Percentiles rank a stretch among this genome's conserved stretches.
phyloP scores from a whole-genome alignment of 2,797 vertebrate genomes.

The Epinephelus coioides region DNA sequence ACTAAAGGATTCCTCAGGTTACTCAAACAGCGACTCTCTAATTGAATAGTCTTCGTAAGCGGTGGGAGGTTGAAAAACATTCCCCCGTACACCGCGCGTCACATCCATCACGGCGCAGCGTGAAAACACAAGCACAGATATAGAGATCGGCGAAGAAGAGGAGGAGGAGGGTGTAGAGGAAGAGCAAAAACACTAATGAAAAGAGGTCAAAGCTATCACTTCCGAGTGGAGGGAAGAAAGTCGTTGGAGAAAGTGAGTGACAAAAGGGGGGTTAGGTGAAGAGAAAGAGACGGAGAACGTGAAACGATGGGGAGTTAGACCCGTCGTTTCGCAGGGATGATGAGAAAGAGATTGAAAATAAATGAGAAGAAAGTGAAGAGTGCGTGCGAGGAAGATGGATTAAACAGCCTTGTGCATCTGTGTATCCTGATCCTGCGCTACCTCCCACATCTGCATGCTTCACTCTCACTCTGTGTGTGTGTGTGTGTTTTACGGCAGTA shows the following conservation, averaged over 20 bases:
- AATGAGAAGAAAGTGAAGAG: constrained; percentile 24
- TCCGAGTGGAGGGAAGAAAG: constrained; percentile 23
- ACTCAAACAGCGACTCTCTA: constrained; percentile 68
- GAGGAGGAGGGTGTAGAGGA: constrained; percentile 6
- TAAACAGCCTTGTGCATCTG: constrained; percentile 42
- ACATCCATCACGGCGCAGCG: constrained; percentile 67
- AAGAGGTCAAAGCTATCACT: constrained; percentile 37
- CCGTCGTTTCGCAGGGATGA: constrained; percentile 38
- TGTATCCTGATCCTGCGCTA: constrained; percentile 27
- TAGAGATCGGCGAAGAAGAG: constrained; percentile 16
- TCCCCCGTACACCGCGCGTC: constrained; percentile 37
- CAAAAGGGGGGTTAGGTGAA: background rate
- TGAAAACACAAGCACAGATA: constrained; percentile 45
- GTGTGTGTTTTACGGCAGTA: background rate
- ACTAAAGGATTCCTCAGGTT: constrained; percentile 55
- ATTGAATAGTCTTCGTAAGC: constrained; percentile 66
- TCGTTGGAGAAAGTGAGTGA: constrained; percentile 3
- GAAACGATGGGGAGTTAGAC: constrained; percentile 13
- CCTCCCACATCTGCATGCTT: constrained; percentile 39
- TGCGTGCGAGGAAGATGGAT: constrained; percentile 29
- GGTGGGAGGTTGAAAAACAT: constrained; percentile 63
- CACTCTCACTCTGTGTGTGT: constrained; percentile 8
- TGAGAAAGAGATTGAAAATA: constrained; percentile 32
- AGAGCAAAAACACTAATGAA: constrained; percentile 25
- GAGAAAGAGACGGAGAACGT: background rate